Evolutionary conservation across 2,113 vertebrate species (phyloP), one percentile per base, ranked within the genome.

Genomic region (Marmota flaviventris): DNA sequence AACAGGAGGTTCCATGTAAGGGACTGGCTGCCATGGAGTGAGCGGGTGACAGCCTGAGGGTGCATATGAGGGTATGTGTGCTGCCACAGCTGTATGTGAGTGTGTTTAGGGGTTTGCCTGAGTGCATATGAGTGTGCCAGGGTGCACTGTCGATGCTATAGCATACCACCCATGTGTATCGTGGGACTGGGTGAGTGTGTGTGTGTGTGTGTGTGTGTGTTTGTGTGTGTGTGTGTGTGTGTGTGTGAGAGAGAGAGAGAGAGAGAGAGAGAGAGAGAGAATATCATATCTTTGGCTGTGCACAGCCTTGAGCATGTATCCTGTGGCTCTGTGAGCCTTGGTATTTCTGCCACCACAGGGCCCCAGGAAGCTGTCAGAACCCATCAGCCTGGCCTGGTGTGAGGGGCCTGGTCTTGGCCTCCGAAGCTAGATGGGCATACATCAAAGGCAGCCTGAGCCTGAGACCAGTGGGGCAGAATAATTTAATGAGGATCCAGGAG

Each of bases 401-500:
- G 93, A 97, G 85, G 63, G 89, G 61, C 58, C 93, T 82, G 37
- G 32, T 65, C 56, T 95, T 85, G 89, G 91, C 96, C 14, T 70
- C 81, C 70, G 83, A 95, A 85, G 83, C 58, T 84, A 45, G 81
- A 90, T 22, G 61, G 78, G 53, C 17, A 39, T 34, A 97, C 96
- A 97, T 97, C 92, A 97, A 96, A 97, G 89, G 79, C 75, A 84
- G 87, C 72, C 32, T 24, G 85, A 93, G 95, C 53, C 75, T 11
- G 20, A 75, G 73, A 22, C 81, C 91, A 95, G 92, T 75, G 95
- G 89, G 95, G 94, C n/a, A 84, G 97, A 97, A 97, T 86, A 96
- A 98, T 98, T 98, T 97, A 98, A 98, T 85, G 96, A 98, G 92
- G 67, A 39, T 88, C 48, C 48, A 27, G 58, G 72, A 73, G 48